Percentiles rank a stretch among this genome's conserved stretches.
Evolutionary conservation across 2,888 invertebrate species (phyloP).

Genomic region (Machimus atricapillus): DNA sequence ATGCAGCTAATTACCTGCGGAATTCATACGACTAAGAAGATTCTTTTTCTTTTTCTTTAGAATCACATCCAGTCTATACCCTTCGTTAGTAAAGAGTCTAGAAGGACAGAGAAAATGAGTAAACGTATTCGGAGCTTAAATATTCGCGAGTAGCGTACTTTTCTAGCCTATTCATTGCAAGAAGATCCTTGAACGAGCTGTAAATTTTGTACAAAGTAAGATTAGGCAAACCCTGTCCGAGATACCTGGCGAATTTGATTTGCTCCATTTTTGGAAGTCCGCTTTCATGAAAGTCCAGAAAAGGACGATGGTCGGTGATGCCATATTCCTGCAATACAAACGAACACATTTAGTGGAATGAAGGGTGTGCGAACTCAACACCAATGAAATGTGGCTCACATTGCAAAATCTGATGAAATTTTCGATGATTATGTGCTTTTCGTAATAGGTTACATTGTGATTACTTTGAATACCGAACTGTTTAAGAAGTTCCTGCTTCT

Average conservation of each 20-base stretch:
- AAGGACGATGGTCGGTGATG: slow-evolving; percentile 61
- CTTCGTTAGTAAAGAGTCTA: slow-evolving; percentile 55
- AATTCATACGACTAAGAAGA: slow-evolving; percentile 58
- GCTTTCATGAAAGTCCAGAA: slow-evolving; percentile 62
- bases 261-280: slow-evolving; percentile 61
- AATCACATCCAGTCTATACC: slow-evolving; percentile 58
- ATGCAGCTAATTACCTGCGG: slow-evolving; percentile 54
- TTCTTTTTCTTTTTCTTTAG: slow-evolving; percentile 61
- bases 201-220: slow-evolving; percentile 62
- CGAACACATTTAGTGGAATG: background rate
- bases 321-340: slow-evolving; percentile 57
- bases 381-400: slow-evolving; percentile 55
- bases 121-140: background rate
- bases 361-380: background rate
- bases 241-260: slow-evolving; percentile 62
- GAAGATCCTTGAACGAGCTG: slow-evolving; percentile 59
- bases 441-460: slow-evolving; percentile 62
- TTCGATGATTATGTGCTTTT: slow-evolving; percentile 63
- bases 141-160: slow-evolving; percentile 51
- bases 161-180: slow-evolving; percentile 58
- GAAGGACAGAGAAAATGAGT: slow-evolving; percentile 34
- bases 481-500: slow-evolving; percentile 62
- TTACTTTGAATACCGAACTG: slow-evolving; percentile 63
- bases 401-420: slow-evolving; percentile 63
- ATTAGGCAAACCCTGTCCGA: slow-evolving; percentile 62